Percentiles rank a stretch among this genome's conserved stretches.
These are phyloP conservation scores for Pterobdella sp. DNA, from an alignment of 2,888 invertebrate genomes.

Conservation along the genomic window DNA sequence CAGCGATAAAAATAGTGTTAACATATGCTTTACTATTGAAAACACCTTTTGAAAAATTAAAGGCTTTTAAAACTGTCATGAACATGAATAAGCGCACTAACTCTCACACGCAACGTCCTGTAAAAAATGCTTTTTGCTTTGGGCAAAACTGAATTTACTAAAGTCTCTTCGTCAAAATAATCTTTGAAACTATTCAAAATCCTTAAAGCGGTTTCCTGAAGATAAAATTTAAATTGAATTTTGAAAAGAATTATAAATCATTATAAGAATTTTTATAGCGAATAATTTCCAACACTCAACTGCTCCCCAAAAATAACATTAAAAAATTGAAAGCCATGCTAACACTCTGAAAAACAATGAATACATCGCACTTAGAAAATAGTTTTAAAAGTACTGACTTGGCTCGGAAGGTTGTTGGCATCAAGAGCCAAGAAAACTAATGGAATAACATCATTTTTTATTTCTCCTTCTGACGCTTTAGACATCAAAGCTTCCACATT, in stretches of 20 bases:
- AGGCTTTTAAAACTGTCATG: background rate
- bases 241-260: too few relatives aligned
- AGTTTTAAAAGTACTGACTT: too few relatives aligned
- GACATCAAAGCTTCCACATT: slow-evolving; percentile 78
- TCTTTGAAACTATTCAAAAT: slow-evolving; percentile 77
- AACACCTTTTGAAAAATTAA: background rate
- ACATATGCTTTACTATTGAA: background rate
- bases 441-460: slow-evolving; percentile 73
- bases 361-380: too few relatives aligned
- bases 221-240: too few relatives aligned
- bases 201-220: slow-evolving; percentile 75
- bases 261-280: too few relatives aligned
- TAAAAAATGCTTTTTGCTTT: slow-evolving; percentile 67
- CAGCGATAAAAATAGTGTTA: background rate
- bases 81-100: slow-evolving; percentile 27
- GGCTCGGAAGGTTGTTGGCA: slow-evolving; percentile 76
- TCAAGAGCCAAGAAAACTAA: slow-evolving; percentile 79
- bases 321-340: too few relatives aligned
- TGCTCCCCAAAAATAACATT: too few relatives aligned
- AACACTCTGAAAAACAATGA: too few relatives aligned
- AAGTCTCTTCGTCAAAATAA: slow-evolving; percentile 71
- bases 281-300: too few relatives aligned
- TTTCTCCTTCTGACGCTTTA: slow-evolving; percentile 73
- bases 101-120: slow-evolving; percentile 51
- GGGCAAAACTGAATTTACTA: slow-evolving; percentile 70